Evolutionary conservation across 1,140 invertebrate species (phyloP).

Genomic region (Elymnias hypermnestra): DNA sequence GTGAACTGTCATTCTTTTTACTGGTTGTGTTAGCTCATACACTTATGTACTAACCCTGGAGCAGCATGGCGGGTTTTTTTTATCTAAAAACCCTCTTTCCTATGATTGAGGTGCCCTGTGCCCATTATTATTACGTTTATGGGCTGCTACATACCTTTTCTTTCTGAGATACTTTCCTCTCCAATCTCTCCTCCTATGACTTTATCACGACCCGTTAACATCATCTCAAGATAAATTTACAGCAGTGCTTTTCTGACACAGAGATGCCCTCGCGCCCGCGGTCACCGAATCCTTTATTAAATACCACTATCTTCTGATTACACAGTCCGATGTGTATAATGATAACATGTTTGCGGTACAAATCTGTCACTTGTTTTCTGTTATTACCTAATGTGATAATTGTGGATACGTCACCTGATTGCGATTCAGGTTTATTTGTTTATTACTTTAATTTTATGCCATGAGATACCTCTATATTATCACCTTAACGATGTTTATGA

Average conservation of each 20-base stretch:
- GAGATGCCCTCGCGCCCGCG: conserved; percentile 46
- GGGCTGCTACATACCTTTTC: too few relatives aligned
- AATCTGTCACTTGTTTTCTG: conserved; percentile 43
- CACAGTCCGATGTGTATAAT: conserved; percentile 51
- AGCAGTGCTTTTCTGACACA: conserved; percentile 34
- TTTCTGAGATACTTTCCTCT: too few relatives aligned
- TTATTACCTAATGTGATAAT: conserved; percentile 12
- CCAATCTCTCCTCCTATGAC: not conserved
- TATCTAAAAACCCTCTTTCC: too few relatives aligned
- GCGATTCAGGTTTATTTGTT: conserved; percentile 1
- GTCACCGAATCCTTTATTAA: conserved; percentile 65
- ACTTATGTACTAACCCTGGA: too few relatives aligned
- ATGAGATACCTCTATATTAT: not conserved
- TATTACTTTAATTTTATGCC: not conserved
- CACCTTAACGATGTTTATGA: not conserved
- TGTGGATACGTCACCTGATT: conserved; percentile 6
- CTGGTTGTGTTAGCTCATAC: too few relatives aligned
- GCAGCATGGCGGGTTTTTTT: too few relatives aligned
- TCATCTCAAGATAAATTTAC: conserved; percentile 43
- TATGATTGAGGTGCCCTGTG: too few relatives aligned
- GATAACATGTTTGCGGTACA: conserved; percentile 38
- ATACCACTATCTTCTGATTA: conserved; percentile 55
- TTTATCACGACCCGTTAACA: not conserved
- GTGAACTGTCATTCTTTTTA: too few relatives aligned
- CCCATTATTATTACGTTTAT: too few relatives aligned